Percentiles rank a stretch among this genome's conserved stretches.
phyloP scores from a whole-genome alignment of 2,888 invertebrate genomes.

The Rhodophaea formosa region DNA sequence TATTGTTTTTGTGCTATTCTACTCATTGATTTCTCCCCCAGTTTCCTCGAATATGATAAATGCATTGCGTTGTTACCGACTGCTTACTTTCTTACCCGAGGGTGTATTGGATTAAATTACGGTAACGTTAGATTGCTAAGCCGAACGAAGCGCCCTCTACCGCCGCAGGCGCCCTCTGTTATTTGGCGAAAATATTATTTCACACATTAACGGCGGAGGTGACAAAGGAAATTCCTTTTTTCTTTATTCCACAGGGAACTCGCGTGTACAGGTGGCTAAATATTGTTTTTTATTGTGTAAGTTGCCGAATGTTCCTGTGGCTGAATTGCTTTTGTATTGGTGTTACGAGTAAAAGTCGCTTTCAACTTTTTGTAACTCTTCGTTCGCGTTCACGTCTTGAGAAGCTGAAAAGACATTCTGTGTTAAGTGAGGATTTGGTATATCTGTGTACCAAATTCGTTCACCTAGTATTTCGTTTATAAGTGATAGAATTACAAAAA shows the following conservation, averaged over 20 bases:
- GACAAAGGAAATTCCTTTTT: constrained; percentile 46
- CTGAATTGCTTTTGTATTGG: neutral
- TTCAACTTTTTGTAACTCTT: too few species aligned
- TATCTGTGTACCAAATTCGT: too few species aligned
- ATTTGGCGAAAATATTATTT: constrained; percentile 60
- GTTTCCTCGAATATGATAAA: constrained; percentile 32
- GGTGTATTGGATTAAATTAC: constrained; percentile 54
- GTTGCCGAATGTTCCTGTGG: neutral
- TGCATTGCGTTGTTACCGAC: constrained; percentile 35
- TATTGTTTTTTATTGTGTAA: constrained; percentile 15
- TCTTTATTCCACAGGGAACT: constrained; percentile 34
- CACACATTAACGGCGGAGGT: constrained; percentile 55
- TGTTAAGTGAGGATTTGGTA: too few species aligned
- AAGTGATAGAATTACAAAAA: too few species aligned
- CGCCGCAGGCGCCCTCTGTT: constrained; percentile 54
- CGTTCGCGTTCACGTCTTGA: too few species aligned
- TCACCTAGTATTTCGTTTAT: too few species aligned
- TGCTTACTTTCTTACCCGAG: constrained; percentile 39
- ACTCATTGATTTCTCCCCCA: constrained; percentile 18
- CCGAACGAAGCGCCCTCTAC: constrained; percentile 17
- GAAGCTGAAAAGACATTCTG: too few species aligned
- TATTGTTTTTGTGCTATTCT: constrained; percentile 16
- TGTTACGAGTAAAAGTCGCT: neutral
- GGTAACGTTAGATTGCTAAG: constrained; percentile 40
- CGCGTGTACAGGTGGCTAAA: constrained; percentile 18